phyloP scores from a whole-genome alignment of 2,888 invertebrate genomes.

The Stegophylla sp. region DNA sequence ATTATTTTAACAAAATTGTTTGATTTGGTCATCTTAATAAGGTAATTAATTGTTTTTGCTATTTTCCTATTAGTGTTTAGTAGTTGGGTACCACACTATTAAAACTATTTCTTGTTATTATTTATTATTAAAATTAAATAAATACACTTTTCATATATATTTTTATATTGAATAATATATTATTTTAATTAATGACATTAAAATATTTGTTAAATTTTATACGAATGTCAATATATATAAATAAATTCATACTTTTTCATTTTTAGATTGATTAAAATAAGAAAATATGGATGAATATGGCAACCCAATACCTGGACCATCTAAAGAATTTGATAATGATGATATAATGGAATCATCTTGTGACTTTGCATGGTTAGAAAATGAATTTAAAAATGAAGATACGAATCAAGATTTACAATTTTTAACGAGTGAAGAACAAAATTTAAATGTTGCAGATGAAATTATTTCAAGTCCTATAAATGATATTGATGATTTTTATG shows the following conservation, averaged over 20 bases:
- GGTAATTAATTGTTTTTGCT: no score
- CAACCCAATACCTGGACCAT: slow-evolving; percentile 45
- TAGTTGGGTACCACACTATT: no score
- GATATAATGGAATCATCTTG: neutral
- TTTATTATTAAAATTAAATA: no score
- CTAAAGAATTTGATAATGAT: slow-evolving; percentile 21
- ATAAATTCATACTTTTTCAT: neutral
- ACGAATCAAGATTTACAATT: neutral
- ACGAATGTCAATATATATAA: no score
- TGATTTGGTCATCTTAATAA: no score
- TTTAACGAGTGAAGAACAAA: neutral
- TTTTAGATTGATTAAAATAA: slow-evolving; percentile 27
- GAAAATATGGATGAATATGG: slow-evolving; percentile 42
- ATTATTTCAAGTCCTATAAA: neutral
- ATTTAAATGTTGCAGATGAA: neutral
- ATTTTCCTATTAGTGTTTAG: no score
- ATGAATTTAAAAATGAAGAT: slow-evolving; percentile 16
- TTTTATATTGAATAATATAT: no score
- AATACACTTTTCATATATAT: neutral
- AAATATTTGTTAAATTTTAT: neutral
- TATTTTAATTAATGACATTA: neutral
- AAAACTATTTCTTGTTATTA: no score
- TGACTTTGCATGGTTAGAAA: slow-evolving; percentile 51
- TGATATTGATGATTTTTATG: slow-evolving; percentile 39
- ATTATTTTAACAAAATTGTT: no score